phyloP scores from a whole-genome alignment of 2,888 invertebrate genomes.

The Yponomeuta cagnagella region DNA sequence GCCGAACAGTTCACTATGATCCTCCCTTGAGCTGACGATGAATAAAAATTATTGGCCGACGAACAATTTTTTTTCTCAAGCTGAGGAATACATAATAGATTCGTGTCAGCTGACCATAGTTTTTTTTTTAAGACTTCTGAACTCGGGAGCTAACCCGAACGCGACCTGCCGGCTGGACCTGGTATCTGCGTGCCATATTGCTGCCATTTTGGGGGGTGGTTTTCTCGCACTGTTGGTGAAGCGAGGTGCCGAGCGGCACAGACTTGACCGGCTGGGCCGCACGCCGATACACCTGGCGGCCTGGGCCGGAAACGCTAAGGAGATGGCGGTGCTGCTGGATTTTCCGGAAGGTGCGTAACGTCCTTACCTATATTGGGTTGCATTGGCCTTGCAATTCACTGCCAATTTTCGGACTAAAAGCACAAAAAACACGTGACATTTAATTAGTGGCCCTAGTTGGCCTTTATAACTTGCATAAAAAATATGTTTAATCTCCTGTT shows the following conservation, averaged over 20 bases:
- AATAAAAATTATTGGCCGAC: too few relatives aligned
- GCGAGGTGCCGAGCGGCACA: constrained; percentile 57
- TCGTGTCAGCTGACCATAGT: too few relatives aligned
- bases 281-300: constrained; percentile 70
- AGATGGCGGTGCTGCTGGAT: constrained; percentile 57
- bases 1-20: too few relatives aligned
- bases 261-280: constrained; percentile 58
- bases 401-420: too few relatives aligned
- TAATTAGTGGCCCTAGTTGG: too few relatives aligned
- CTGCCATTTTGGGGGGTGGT: constrained; percentile 56
- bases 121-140: constrained; percentile 45
- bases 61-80: too few relatives aligned
- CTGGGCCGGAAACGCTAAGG: constrained; percentile 58
- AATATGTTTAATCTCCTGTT: too few relatives aligned
- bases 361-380: not conserved
- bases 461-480: too few relatives aligned
- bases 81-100: too few relatives aligned
- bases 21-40: too few relatives aligned
- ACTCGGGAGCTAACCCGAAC: constrained; percentile 65
- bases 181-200: constrained; percentile 65
- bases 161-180: constrained; percentile 63
- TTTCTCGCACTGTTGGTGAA: constrained; percentile 54
- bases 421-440: too few relatives aligned
- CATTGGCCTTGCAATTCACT: too few relatives aligned
- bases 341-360: constrained; percentile 53